Conservation (phyloP, 2,113 vertebrate genomes). For the Synchiropus splendidus region DNA sequence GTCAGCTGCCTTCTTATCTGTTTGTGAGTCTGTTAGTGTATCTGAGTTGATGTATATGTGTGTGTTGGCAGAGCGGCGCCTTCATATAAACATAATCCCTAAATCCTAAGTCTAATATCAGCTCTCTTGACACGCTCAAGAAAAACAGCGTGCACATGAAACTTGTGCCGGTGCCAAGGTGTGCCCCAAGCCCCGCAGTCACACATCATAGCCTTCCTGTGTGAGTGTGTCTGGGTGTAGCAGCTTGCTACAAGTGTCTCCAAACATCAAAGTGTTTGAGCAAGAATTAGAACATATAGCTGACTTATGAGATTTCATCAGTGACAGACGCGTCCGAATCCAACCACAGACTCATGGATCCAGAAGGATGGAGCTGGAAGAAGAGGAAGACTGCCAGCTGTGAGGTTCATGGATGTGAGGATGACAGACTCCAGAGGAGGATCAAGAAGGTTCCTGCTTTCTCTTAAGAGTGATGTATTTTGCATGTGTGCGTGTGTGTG, state of each 20-base stretch:
- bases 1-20: slow-evolving; percentile 35
- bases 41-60: slow-evolving; percentile 7
- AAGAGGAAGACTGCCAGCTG: too few species aligned
- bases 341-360: too few species aligned
- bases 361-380: too few species aligned
- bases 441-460: too few species aligned
- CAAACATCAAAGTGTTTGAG: slow-evolving; percentile 9
- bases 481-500: too few species aligned
- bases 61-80: slow-evolving; percentile 9
- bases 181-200: slow-evolving; percentile 5
- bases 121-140: slow-evolving; percentile 12
- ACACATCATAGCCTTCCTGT: slow-evolving; percentile 3
- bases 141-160: too few species aligned
- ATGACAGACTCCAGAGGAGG: too few species aligned
- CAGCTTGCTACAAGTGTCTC: slow-evolving; percentile 19
- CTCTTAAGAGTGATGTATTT: too few species aligned
- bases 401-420: too few species aligned
- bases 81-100: slow-evolving; percentile 27
- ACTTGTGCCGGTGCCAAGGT: slow-evolving; percentile 14
- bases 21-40: slow-evolving; percentile 2
- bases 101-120: slow-evolving; percentile 24
- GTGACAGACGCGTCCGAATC: too few species aligned
- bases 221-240: slow-evolving; percentile 5
- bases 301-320: too few species aligned
- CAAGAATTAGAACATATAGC: neutral